Evolutionary conservation across 2,113 vertebrate species (phyloP).

Genomic region (Gymnarchus niloticus): DNA sequence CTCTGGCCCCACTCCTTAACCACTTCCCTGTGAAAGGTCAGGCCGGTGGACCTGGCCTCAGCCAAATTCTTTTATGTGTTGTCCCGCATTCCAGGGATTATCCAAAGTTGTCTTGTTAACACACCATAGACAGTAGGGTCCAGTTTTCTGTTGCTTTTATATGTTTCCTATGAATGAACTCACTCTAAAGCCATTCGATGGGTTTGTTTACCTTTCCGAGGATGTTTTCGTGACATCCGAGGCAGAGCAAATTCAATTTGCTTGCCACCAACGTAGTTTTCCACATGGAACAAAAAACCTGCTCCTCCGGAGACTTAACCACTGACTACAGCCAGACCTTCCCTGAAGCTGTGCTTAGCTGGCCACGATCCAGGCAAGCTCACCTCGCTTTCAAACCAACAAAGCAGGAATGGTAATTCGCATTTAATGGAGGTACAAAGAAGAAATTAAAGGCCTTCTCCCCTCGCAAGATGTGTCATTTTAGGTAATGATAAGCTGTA

Average conservation of each 20-base stretch:
- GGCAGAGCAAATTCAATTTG: slow-evolving; percentile 36
- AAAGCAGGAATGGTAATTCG: slow-evolving; percentile 37
- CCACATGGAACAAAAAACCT: slow-evolving; percentile 41
- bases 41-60: slow-evolving; percentile 20
- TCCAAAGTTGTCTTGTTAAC: slow-evolving; percentile 20
- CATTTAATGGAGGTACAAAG: slow-evolving; percentile 28
- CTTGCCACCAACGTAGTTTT: slow-evolving; percentile 51
- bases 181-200: slow-evolving; percentile 44
- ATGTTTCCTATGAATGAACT: slow-evolving; percentile 15
- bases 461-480: slow-evolving; percentile 60
- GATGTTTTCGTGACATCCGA: slow-evolving; percentile 39
- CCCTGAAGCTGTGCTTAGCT: slow-evolving; percentile 30
- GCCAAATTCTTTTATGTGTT: not conserved
- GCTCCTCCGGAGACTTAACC: slow-evolving; percentile 33
- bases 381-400: slow-evolving; percentile 31
- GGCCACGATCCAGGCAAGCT: slow-evolving; percentile 23
- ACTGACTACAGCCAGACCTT: slow-evolving; percentile 20
- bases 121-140: slow-evolving; percentile 32
- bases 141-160: slow-evolving; percentile 43
- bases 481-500: slow-evolving; percentile 62
- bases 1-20: slow-evolving; percentile 22
- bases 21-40: slow-evolving; percentile 30
- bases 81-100: slow-evolving; percentile 29
- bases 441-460: slow-evolving; percentile 35
- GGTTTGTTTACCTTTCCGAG: slow-evolving; percentile 43